Evolutionary conservation across 2,888 invertebrate genomes (phyloP), one percentile per base, ranked within the genome.

Genomic region (Pardosa pseudoannulata): DNA sequence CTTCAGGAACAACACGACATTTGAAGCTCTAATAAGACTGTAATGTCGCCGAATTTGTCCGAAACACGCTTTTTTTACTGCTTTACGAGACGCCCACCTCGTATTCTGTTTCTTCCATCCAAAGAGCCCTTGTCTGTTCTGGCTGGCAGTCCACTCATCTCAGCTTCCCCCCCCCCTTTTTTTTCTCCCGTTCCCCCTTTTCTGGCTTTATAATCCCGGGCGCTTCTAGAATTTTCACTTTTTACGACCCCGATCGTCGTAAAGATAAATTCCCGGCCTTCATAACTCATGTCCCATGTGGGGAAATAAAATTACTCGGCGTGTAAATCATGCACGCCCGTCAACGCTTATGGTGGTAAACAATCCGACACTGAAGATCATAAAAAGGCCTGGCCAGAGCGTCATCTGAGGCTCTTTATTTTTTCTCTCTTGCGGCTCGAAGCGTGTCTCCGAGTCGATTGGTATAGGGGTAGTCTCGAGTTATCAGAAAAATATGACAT

Each of bases 231-330:
- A 56, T 56, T 56, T 56, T 56, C 56, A 56, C 56, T 56, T 56
- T 56, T 56, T 56, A 56, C 56, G 56, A 56, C 23, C 23, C 23
- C 23, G 56, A 56, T 56, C 56, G 13, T 56, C 56, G 56, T 56
- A 56, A 56, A 56, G 56, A 56, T 56, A 56, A 56, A 56, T 56
- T 56, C 56, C 16, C 23, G 56, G 23, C 56, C 56, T 56, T 56
- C 56, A 56, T 56, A 56, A 56, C 56, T 56, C 56, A 56, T 56
- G 56, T 56, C 56, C 56, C 56, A 56, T 56, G 56, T 56, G 56
- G 56, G 56, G 16, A 56, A 56, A 23, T 56, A 56, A 56, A 56
- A 56, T 56, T 56, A 56, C 56, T 2, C 23, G 23, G 23, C 3
- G 56, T 23, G 56, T 56, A 56, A 56, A 56, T 56, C 56, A 56